phyloP scores from a whole-genome alignment of 2,888 invertebrate species.

The Drosophila trichaetosa region DNA sequence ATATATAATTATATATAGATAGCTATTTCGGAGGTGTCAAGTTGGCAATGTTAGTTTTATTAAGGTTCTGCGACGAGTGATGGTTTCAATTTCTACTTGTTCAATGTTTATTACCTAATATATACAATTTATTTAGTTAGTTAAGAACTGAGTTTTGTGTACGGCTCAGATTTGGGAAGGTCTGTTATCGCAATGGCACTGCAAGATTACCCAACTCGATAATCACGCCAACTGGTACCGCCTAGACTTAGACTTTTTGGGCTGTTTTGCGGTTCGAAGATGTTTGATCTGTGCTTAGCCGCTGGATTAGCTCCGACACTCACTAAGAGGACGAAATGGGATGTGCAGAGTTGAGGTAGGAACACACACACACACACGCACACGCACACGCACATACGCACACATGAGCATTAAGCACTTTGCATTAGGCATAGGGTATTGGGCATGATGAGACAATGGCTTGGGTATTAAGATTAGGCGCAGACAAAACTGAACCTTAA shows the following conservation, averaged over 20 bases:
- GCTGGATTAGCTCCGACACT: constrained; percentile 70
- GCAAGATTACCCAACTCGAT: constrained; percentile 52
- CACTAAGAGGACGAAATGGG: constrained; percentile 53
- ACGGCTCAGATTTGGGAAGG: background rate
- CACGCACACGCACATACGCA: background rate
- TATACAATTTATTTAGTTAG: background rate
- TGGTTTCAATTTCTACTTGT: background rate
- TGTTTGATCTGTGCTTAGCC: constrained; percentile 79
- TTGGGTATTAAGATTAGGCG: constrained; percentile 53
- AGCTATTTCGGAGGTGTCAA: background rate
- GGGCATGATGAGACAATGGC: constrained; percentile 49
- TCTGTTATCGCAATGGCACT: constrained; percentile 4
- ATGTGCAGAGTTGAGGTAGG: constrained; percentile 15
- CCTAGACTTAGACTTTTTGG: constrained; percentile 40
- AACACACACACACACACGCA: constrained; percentile 27
- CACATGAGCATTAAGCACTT: constrained; percentile 1
- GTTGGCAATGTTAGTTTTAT: background rate
- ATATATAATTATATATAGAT: background rate
- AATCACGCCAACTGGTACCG: constrained; percentile 35
- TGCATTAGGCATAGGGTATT: background rate
- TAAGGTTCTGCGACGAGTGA: background rate
- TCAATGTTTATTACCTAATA: background rate
- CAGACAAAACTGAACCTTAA: constrained; percentile 37
- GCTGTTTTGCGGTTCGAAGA: constrained; percentile 69
- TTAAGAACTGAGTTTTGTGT: background rate